phyloP scores from a whole-genome alignment of 2,888 invertebrate species.

The Merodon equestris region DNA sequence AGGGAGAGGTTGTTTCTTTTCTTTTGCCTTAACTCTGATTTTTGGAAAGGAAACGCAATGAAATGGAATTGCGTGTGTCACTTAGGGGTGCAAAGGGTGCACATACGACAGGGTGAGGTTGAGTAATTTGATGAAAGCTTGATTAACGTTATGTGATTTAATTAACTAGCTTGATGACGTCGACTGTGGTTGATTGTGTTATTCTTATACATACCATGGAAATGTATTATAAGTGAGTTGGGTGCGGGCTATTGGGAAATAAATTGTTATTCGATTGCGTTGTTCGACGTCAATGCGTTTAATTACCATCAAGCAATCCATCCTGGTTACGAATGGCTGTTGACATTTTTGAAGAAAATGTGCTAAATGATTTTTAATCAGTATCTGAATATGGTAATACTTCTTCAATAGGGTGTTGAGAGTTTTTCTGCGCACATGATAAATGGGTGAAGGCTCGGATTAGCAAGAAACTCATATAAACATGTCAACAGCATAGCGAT shows the following conservation, averaged over 20 bases:
- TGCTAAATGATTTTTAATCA: too few species aligned
- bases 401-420: too few species aligned
- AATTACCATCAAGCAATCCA: conserved; percentile 26
- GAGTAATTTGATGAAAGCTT: conserved; percentile 50
- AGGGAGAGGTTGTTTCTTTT: conserved; percentile 13
- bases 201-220: conserved; percentile 4
- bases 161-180: conserved; percentile 52
- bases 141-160: conserved; percentile 57
- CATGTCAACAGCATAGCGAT: too few species aligned
- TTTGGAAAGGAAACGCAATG: background rate
- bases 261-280: conserved; percentile 21
- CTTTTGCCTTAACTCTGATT: background rate
- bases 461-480: too few species aligned
- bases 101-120: conserved; percentile 13
- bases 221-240: background rate
- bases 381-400: too few species aligned
- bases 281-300: conserved; percentile 31
- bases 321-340: conserved; percentile 19
- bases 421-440: too few species aligned
- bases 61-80: conserved; percentile 39
- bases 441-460: too few species aligned
- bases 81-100: conserved; percentile 31
- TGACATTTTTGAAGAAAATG: too few species aligned
- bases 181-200: conserved; percentile 19
- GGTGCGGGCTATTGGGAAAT: conserved; percentile 34